Evolutionary conservation across 37 sponge, comb jelly and placozoan genomes (phyloP), one percentile per base, ranked within the genome.

Genomic region (Hexactinellida sp.): DNA sequence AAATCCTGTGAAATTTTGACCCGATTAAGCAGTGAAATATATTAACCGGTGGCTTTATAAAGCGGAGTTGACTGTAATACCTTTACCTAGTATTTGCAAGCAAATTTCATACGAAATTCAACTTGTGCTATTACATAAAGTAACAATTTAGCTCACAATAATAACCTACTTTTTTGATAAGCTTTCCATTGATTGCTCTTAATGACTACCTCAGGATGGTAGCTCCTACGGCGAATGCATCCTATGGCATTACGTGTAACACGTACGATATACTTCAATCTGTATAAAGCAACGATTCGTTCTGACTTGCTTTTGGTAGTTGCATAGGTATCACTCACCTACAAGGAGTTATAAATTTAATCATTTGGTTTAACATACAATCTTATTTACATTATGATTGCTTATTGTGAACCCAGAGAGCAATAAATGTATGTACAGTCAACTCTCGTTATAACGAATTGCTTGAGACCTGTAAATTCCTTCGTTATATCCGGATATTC

Each of bases 261-360:
- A 3, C 76, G 76, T 21, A 63, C 76, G 34, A 63, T 63, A 63
- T 21, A 63, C 30, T 63, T 63, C 76, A 63, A n/a, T 10, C 76
- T 10, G 30, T 63, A 63, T 10, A 63, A 23, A 63, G 76, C 76
- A 32, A 63, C 76, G 34, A 63, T 63, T 3, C 76, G 76, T 63
- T 63, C 76, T 63, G 76, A 63, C 30, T 63, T 63, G 28, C 28
- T n/a, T 25, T n/a, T 63, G 5, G 76, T 23, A 21, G 30, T 63
- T 63, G 76, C 76, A 63, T 63, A 63, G 3, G 76, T 63, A n/a
- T 63, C 76, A 63, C 76, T 63, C 3, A 63, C 76, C 76, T 63
- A 63, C 1, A 25, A 63, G 13, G 76, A 63, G 76, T 32, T 47
- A 47, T 19, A 47, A 47, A 47, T 16, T 47, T 9, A 47, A 47